Percentiles rank a stretch among this genome's conserved stretches.
phyloP scores from a whole-genome alignment of 2,797 vertebrate genomes.

The Enteromius fasciolatus region DNA sequence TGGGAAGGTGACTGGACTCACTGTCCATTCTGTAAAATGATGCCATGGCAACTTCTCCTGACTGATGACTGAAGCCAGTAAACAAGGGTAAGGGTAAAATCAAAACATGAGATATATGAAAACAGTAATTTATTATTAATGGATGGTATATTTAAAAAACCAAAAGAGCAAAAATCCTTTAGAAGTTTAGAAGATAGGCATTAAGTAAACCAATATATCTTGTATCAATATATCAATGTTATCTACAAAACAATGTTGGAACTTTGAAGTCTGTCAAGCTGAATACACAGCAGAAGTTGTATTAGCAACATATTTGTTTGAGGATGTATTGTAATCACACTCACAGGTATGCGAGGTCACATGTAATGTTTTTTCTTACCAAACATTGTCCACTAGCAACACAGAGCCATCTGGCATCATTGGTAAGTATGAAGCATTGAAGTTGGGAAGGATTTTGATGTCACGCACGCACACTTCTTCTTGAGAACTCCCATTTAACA shows the following conservation, averaged over 20 bases:
- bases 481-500: conserved; percentile 89
- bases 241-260: neutral
- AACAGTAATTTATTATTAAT: neutral
- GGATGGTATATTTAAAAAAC: neutral
- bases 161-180: neutral
- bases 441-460: conserved; percentile 87
- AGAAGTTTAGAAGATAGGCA: neutral
- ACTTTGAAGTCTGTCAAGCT: neutral
- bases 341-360: conserved; percentile 52
- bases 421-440: conserved; percentile 92
- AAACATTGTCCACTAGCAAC: conserved; percentile 91
- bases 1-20: conserved; percentile 81
- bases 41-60: conserved; percentile 89
- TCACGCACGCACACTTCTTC: conserved; percentile 88
- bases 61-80: conserved; percentile 82
- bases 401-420: conserved; percentile 96
- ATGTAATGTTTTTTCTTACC: conserved; percentile 71
- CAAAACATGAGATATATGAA: neutral
- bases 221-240: neutral
- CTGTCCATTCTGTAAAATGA: conserved; percentile 88
- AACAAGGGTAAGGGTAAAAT: neutral
- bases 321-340: neutral
- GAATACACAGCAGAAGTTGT: neutral
- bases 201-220: neutral
- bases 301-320: neutral